Evolutionary conservation across 2,888 invertebrate genomes (phyloP), one percentile per base, ranked within the genome.

Genomic region (Shargacucullia verbasci): DNA sequence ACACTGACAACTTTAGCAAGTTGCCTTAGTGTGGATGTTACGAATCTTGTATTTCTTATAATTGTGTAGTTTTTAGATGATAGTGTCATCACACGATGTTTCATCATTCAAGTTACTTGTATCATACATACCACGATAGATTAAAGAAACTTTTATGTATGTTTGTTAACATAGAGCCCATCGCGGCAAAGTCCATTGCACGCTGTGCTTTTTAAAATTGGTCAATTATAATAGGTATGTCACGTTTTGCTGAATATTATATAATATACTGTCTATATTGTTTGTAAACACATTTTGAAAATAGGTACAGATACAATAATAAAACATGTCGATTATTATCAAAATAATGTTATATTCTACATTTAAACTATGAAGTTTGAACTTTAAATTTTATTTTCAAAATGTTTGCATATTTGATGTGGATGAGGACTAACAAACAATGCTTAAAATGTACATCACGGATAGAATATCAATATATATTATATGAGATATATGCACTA

Each of bases 1-100:
- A 71, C 66, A 62, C 64, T 43, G 70, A 76, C 80, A 78, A 80
- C 81, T 84, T 82, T 84, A 85, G 75, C 41, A 48, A 75, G 75
- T 81, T 83, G 82, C 76, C 80, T 81, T 83, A 76, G 60, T 66
- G 55, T 73, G 57, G 70, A 53, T 71, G 60, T 13, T 62, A 60
- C 67, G 68, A 50, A 76, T 76, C 75, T 78, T 73, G 56, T 65
- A 66, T 68, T 67, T 70, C 41, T 70, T 59, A 54, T 55, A 47
- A 41, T 56, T 43, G 47, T 70, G 45, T 73, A 76, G 55, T 52
- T 40, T 25, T 46, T 65, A 76, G 53, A 46, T 15, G 6, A 9
- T 64, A 73, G 50, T 48, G 8, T 53, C 34, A 57, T 54, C 37
- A 25, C 40, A 39, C 40, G 13, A 40, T 14, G 2, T 43, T 39